These are phyloP conservation scores for Ptilorrhoa leucosticta DNA, from an alignment of 2,113 vertebrate genomes.

Conservation along the genomic window DNA sequence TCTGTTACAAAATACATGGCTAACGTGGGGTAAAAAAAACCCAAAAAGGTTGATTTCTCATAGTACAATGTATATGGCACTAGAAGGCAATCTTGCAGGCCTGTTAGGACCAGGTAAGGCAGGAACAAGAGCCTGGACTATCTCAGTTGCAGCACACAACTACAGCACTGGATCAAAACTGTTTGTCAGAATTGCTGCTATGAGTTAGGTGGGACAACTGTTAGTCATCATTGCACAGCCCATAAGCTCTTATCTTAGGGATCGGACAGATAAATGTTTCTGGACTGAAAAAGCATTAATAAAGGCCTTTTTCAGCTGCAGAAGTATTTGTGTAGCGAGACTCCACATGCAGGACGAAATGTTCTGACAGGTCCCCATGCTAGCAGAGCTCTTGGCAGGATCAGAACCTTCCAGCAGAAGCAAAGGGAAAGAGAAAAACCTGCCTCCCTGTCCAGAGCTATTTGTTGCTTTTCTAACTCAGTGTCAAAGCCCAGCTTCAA, in stretches of 20 bases:
- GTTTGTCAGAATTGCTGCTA: not conserved
- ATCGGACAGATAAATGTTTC: not conserved
- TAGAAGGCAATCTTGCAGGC: not conserved
- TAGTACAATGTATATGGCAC: not conserved
- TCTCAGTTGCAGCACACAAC: not conserved
- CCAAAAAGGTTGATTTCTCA: too few relatives aligned
- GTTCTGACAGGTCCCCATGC: not conserved
- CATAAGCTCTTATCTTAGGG: not conserved
- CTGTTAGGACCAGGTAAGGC: not conserved
- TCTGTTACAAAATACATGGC: not conserved
- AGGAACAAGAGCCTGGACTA: not conserved
- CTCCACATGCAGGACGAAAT: not conserved
- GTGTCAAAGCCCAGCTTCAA: not conserved
- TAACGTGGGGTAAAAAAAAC: not conserved
- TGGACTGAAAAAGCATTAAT: not conserved
- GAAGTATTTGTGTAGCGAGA: accelerated
- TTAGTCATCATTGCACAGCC: not conserved
- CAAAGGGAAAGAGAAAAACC: not conserved
- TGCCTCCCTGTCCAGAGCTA: not conserved
- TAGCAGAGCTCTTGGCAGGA: not conserved
- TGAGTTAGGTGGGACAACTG: not conserved
- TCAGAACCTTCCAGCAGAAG: not conserved
- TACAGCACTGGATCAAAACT: not conserved
- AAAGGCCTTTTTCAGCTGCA: not conserved
- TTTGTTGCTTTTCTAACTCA: not conserved